Base-by-base conservation (phyloP, 2,888 invertebrate genomes). In the Kryphioiulus occultus region DNA sequence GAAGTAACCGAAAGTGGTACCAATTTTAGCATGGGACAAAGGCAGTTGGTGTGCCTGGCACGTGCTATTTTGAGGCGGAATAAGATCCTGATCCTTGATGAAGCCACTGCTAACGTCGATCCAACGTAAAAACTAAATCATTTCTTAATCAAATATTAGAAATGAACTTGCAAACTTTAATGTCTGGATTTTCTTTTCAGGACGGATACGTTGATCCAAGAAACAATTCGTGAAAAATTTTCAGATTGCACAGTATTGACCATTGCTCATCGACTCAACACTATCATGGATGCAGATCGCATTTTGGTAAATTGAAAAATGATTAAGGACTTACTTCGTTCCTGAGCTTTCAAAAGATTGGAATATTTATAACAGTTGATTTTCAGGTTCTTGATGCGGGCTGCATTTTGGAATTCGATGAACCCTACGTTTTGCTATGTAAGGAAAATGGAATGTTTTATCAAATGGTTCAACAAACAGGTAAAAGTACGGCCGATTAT, bases 61-160 rank as follows among this genome's bases (percentile, higher is more conserved):
- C 94, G 98, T 87, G 98, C 98, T 59, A 95, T 98, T 90, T 93
- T 98, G 26, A 94, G 96, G 35, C 95, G 95, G 89, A 97, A 97
- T 92, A 95, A 94, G 89, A 95, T 98, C 89, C 93, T 98, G 0
- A 95, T 98, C 89, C 93, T 98, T 90, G 98, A 98, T 91, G 98
- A 98, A 92, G 98, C 98, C 22, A 98, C 98, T 0, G 97, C 98
- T 1, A 98, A 97, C 91, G 97, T 98, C 12, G 97, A 98, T 42
- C 44, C 22, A 26, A 82, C n/a, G 87, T 87, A 83, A 83, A 32
- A 30, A 42, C n/a, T 19, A 30, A 85, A 17, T n/a, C 7, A 85
- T 7, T 3, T 7, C 12, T 42, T 44, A 5, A 44, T 85, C 5
- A 42, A n/a, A 44, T 42, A 12, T 44, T n/a, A 39, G n/a, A 2